Base-by-base conservation (phyloP, 2,888 invertebrate genomes). In the Drosophila melanosoma region DNA sequence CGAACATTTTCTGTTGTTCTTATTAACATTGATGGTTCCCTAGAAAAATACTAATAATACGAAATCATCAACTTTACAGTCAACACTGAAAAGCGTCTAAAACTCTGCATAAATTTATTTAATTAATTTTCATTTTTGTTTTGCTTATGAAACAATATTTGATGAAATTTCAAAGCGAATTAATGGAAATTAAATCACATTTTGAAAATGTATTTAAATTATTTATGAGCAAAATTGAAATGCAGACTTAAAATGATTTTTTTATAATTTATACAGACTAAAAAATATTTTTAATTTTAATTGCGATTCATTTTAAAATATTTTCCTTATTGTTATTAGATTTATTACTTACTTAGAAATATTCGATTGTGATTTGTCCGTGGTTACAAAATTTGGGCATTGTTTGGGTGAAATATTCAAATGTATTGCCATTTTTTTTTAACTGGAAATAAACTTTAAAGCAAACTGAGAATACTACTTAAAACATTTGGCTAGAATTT, bases 1-100 rank as follows among this genome's bases (percentile, higher is more conserved):
- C 57, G 53, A 42, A 53, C 56, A 68, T 79, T 69, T 54, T n/a
- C 56, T 20, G 57, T 23, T 61, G 42, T 52, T 35, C 74, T 63
- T 69, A 60, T 66, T 61, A 74, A 63, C 74, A 58, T 42, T 65
- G 59, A 75, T 69, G 67, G 57, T 45, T 79, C 69, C 75, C 79
- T 58, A 58, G 67, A 58, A 74, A 66, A 74, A 67, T 56, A 52
- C 33, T 58, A 73, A 71, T 79, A 67, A 74, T 62, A 68, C 10
- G 32, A 26, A 70, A 75, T 76, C 35, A 60, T 60, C 52, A 40
- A 69, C 42, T 74, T 61, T 57, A 70, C 70, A 60, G 51, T 45
- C 38, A 17, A 53, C 53, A 63, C 61, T 66, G 60, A 59, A 61
- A 59, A 51, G 35, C 26, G 36, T 20, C 62, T 26, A 38, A 52